Percentiles rank a stretch among this genome's conserved stretches.
phyloP scores from a whole-genome alignment of 2,113 vertebrate species.

The Numida meleagris region DNA sequence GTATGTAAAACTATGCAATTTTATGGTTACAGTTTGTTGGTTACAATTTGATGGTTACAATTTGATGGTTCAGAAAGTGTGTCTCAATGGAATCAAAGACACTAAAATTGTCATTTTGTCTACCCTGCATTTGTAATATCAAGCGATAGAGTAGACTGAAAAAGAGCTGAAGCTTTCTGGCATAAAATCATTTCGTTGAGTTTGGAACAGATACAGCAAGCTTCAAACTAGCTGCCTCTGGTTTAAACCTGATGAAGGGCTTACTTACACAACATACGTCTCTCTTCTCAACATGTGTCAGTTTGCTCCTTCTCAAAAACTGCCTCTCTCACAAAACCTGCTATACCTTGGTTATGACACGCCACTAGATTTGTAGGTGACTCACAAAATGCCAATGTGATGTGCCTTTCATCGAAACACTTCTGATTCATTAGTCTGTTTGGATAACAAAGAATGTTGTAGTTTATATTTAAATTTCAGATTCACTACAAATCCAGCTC shows the following conservation, averaged over 20 bases:
- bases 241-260: background rate
- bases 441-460: slow-evolving; percentile 41
- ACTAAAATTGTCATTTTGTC: background rate
- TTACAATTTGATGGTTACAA: background rate
- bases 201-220: background rate
- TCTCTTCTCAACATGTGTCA: background rate
- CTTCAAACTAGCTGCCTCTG: background rate
- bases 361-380: slow-evolving; percentile 10
- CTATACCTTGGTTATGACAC: background rate
- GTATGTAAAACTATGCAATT: background rate
- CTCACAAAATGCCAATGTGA: slow-evolving; percentile 37
- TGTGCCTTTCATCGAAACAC: slow-evolving; percentile 30
- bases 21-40: background rate
- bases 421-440: slow-evolving; percentile 53
- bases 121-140: background rate
- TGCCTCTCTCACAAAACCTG: background rate
- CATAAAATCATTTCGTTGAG: background rate
- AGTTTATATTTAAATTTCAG: slow-evolving; percentile 8
- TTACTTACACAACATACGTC: background rate
- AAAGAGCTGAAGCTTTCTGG: background rate
- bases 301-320: background rate
- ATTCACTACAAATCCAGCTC: background rate
- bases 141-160: background rate
- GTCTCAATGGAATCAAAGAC: background rate
- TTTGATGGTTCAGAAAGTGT: background rate